Evolutionary conservation across 2,113 vertebrate species (phyloP), one percentile per base, ranked within the genome.

Genomic region (Phoenicopterus ruber): DNA sequence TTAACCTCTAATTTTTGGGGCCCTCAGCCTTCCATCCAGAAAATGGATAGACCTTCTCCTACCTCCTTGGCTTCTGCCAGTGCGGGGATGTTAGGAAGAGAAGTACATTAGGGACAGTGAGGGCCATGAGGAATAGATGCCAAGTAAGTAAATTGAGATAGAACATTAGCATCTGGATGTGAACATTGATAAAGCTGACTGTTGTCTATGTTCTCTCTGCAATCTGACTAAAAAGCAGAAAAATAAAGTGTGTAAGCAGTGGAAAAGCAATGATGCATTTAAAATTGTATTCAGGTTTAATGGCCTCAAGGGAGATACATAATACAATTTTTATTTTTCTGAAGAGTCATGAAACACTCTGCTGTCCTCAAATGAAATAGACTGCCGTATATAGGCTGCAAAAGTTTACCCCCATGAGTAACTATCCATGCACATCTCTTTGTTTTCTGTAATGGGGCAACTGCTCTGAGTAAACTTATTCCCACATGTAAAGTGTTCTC

Each of bases 171-270:
- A 88, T 80, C 40, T 95, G 85, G 62, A 77, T 80, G 38, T 62
- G 84, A 95, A 46, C 73, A 54, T 58, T 85, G 71, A 87, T 91
- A 86, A 89, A 94, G 78, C 93, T 96, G 78, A 88, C 86, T 85
- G 58, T 72, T 96, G 69, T 42, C 73, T 79, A 12, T 93, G 32
- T 82, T 95, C 88, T 42, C 61, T 80, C 73, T 87, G 81, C 66
- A 85, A 40, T 79, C 70, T 93, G 91, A 95, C 91, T 91, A 76
- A 95, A 97, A 93, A 82, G 86, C 78, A 95, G 91, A 94, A 96
- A 97, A 95, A 95, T 91, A 70, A 95, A 91, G 40, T 85, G 93
- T 69, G 94, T 95, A 97, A 95, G 93, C 93, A 95, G 80, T 77
- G 46, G 38, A 93, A 77, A 95, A 91, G 87, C 91, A 95, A 87